Conservation (phyloP, 2,888 invertebrate species). For the Cosmorhoe ocellata region DNA sequence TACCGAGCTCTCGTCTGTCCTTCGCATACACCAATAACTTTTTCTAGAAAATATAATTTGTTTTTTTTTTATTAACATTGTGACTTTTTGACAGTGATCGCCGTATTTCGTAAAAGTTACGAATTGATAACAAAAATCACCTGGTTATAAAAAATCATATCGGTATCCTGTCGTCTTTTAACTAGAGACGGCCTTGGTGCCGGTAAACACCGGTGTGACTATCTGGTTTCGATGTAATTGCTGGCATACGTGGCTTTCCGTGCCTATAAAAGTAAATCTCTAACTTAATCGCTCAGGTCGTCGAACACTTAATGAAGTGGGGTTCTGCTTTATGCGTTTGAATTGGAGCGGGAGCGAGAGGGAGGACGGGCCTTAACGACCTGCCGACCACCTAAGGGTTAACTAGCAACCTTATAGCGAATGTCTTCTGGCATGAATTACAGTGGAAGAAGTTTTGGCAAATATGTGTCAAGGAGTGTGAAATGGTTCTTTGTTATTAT, state of each 20-base stretch:
- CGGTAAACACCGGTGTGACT: too few relatives aligned
- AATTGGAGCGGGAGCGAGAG: constrained; percentile 36
- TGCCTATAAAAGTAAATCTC: constrained; percentile 54
- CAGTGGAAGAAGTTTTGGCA: neutral
- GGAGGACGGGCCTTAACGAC: constrained; percentile 31
- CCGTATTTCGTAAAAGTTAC: too few relatives aligned
- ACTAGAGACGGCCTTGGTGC: too few relatives aligned
- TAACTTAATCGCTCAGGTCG: constrained; percentile 53
- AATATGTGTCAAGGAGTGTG: constrained; percentile 22
- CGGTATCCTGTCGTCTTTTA: too few relatives aligned
- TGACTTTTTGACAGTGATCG: too few relatives aligned
- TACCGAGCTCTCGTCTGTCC: neutral
- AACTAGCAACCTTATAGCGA: constrained; percentile 23
- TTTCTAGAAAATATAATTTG: too few relatives aligned
- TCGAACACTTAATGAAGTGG: constrained; percentile 60
- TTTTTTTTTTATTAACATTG: too few relatives aligned
- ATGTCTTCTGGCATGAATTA: constrained; percentile 6
- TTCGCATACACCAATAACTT: too few relatives aligned
- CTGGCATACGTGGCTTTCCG: constrained; percentile 38
- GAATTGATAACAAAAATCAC: too few relatives aligned
- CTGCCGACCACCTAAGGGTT: constrained; percentile 12
- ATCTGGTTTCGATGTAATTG: constrained; percentile 6
- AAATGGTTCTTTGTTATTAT: constrained; percentile 20
- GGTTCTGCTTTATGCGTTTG: constrained; percentile 45
- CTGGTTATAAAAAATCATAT: too few relatives aligned